Base-by-base conservation (phyloP, 2,797 vertebrate species). In the Acanthiza pusilla region DNA sequence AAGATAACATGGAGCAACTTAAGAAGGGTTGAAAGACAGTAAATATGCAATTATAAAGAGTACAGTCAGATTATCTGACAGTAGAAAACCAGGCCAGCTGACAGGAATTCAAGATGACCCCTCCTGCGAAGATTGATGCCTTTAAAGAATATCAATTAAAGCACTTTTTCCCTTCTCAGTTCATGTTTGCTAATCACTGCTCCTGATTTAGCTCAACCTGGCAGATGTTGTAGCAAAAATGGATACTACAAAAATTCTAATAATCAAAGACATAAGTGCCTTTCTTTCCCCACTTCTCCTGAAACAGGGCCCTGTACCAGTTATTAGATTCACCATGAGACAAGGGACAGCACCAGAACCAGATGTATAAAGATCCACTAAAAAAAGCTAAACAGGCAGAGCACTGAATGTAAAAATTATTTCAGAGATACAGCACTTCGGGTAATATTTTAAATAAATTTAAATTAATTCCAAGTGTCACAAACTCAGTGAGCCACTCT, bases 381-480 rank as follows among this genome's bases (percentile, higher is more conserved):
- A 73, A 85, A 85, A 83, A n/a, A 48, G 5, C 4, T 86, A 89
- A 87, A 80, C 11, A 4, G 25, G 48, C 60, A 89, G 14, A 73
- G 48, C 23, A 82, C 13, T 38, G n/a, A 83, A 51, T 7, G 11
- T 20, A 72, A 87, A 60, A 89, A 61, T 27, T 47, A 76, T 55
- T 82, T 74, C 55, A 86, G 36, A 85, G 43, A 78, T 22, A 47
- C 2, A n/a, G 27, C 9, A 21, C 71, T 70, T 73, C 75, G 2
- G 51, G 42, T 62, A 91, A 68, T 66, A 91, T 68, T 84, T 70
- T 57, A 29, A 73, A 84, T 16, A 91, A 88, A 86, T 48, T 42
- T 43, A 84, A 92, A 95, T 80, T 57, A 89, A 92, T 88, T 89
- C 25, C 34, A 79, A 94, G 60, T 36, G 67, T 74, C 85, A 91